These are phyloP conservation scores for Anguilla marmorata DNA, from an alignment of 2,797 vertebrate species.

Conservation along the genomic window DNA sequence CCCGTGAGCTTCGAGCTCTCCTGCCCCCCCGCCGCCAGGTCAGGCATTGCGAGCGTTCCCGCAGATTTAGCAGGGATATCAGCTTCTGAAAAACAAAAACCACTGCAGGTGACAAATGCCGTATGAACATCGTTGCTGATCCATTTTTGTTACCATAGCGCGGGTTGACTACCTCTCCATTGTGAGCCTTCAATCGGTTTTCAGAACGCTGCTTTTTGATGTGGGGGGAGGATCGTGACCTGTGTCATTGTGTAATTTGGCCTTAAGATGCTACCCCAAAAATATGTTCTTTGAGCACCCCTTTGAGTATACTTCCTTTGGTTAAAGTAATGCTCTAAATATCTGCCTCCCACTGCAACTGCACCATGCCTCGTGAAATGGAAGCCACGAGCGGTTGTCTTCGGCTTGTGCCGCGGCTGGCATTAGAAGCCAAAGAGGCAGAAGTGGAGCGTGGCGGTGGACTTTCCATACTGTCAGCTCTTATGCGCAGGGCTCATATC, in stretches of 20 bases:
- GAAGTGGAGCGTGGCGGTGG: neutral
- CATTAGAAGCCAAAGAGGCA: neutral
- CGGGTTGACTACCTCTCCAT: neutral
- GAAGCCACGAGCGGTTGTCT: neutral
- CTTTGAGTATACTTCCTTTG: neutral
- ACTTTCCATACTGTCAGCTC: neutral
- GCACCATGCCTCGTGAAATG: neutral
- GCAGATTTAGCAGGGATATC: neutral
- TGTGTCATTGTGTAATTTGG: neutral
- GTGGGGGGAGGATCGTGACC: neutral
- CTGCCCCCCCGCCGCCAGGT: neutral
- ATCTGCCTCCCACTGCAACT: neutral
- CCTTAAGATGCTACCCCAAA: neutral
- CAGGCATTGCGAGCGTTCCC: neutral
- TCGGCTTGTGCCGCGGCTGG: neutral
- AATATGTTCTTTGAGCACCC: neutral
- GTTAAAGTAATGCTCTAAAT: too few species aligned
- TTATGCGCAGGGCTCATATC: neutral
- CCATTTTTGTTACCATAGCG: neutral
- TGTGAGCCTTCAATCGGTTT: neutral
- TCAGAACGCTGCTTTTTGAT: neutral
- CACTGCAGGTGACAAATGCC: neutral
- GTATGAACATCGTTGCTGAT: neutral
- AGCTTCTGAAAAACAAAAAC: neutral
- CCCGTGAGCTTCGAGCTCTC: neutral